These are phyloP conservation scores for Nemotelus nigrinus DNA, from an alignment of 2,888 invertebrate genomes.

Conservation along the genomic window DNA sequence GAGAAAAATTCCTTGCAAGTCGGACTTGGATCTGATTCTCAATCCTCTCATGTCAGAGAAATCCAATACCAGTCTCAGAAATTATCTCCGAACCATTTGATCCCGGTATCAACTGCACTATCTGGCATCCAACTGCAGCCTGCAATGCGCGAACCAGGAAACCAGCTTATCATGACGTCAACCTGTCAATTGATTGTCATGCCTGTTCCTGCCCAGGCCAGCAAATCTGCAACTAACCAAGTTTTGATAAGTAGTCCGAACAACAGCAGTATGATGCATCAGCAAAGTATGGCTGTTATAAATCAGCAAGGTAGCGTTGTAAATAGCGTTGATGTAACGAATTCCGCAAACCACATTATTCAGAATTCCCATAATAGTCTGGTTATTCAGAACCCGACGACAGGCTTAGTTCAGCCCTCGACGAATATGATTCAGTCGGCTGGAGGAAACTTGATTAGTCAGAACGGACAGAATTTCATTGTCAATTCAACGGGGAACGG, in stretches of 20 bases:
- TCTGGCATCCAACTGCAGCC: conserved; percentile 58
- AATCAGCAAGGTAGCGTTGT: conserved; percentile 44
- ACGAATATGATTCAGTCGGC: conserved; percentile 50
- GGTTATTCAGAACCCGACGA: conserved; percentile 54
- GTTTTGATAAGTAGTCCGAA: conserved; percentile 53
- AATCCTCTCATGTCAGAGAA: conserved; percentile 40
- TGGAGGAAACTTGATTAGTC: conserved; percentile 45
- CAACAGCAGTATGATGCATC: conserved; percentile 29
- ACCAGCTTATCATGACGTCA: conserved; percentile 64
- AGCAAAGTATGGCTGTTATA: conserved; percentile 31
- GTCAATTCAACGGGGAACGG: conserved; percentile 53
- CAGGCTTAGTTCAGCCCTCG: conserved; percentile 44
- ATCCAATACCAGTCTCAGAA: conserved; percentile 53
- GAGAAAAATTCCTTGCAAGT: conserved; percentile 27
- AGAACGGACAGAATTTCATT: conserved; percentile 51
- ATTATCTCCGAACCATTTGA: conserved; percentile 54
- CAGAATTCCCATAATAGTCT: conserved; percentile 48
- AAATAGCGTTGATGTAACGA: conserved; percentile 49
- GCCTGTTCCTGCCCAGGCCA: conserved; percentile 56
- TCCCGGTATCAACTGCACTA: conserved; percentile 52
- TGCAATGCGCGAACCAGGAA: conserved; percentile 56
- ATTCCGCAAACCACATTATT: conserved; percentile 45
- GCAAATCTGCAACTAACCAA: conserved; percentile 52
- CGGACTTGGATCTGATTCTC: not conserved
- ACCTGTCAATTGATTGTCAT: conserved; percentile 64